Base-by-base conservation (phyloP, 2,113 vertebrate species). In the Chloropsis hardwickii region DNA sequence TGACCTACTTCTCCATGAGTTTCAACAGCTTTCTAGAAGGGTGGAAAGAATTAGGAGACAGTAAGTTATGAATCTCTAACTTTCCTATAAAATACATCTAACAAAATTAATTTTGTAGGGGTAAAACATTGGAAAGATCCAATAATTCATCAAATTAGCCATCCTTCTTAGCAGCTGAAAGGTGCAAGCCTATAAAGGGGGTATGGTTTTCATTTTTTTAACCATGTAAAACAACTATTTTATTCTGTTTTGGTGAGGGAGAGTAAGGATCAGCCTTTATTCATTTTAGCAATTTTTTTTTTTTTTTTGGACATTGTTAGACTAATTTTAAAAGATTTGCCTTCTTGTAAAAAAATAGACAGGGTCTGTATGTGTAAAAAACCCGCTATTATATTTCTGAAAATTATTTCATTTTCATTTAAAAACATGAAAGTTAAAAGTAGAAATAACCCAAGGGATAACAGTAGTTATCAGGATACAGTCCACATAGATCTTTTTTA, bases 391-490 rank as follows among this genome's bases (percentile, higher is more conserved):
- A 51, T 82, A 45, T 56, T 82, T 80, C 67, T 77, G 67, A 28
- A 74, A 82, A 80, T 56, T 12, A 39, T 88, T 96, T 92, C 48
- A 42, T 94, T 96, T 96, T 94, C 74, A 94, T 94, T 94, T 78
- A 65, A 90, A 94, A 83, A 17, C 28, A 20, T 35, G 9, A 51
- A 86, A 94, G 44, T 90, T 94, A 81, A 83, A 65, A 93, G 47
- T 62, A 78, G 53, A 74, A 88, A 54, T 71, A 86, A 80, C 81
- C 62, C 83, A 89, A 82, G 58, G 79, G 90, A 92, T 83, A 84
- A 61, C 31, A 82, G 33, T 19, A 86, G 40, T 87, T 92, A 91
- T 84, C 71, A 45, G 60, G 29, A 86, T 78, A 88, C 29, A 47
- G 54, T 85, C 73, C 67, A 65, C 71, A 88, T 4, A 67, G 82